Base-by-base conservation (phyloP, 2,797 vertebrate genomes). In the Sebastes diaconus region DNA sequence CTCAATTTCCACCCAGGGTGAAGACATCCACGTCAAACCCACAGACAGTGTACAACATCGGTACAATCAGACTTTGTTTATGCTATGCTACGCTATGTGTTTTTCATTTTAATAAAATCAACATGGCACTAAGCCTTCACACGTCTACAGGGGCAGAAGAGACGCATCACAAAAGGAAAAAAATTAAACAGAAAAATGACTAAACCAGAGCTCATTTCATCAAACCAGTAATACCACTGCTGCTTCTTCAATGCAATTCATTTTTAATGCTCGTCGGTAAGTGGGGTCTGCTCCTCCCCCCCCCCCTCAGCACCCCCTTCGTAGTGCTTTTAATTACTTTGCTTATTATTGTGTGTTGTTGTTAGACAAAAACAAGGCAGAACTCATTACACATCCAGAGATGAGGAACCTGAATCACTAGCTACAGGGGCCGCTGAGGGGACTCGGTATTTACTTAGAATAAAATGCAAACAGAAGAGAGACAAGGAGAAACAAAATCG, bases 271-370 rank as follows among this genome's bases (percentile, higher is more conserved):
- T 88, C 67, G 73, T 83, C 76, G 69, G 89, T 93, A 93, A 93
- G 89, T 90, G 77, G 80, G 85, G 78, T 88, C 77, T 85, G 68
- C 84, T 18, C 20, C 20, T 5, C 16, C 27, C 1, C 58, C 59
- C 29, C 8, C 14, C 2, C 8, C 75, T 46, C 66, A 36, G 74
- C 81, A 13, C 4, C 12, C 90, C 89, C 79, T 87, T 89, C 79
- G 42, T 80, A 92, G 84, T 90, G 90, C 90, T 95, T 95, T 95
- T 95, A 96, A 96, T 96, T 96, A 95, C 93, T 93, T 94, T 94
- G 91, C 91, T 94, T 94, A 94, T 95, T 94, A 95, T 92, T 93
- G 80, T 86, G 83, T 89, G 91, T 89, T 92, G 93, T 93, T 92
- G 93, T 93, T 88, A 84, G 87, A 94, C 84, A 92, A 92, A 95